These are phyloP conservation scores for Pygocentrus nattereri DNA, from an alignment of 2,797 vertebrate species.

Conservation along the genomic window DNA sequence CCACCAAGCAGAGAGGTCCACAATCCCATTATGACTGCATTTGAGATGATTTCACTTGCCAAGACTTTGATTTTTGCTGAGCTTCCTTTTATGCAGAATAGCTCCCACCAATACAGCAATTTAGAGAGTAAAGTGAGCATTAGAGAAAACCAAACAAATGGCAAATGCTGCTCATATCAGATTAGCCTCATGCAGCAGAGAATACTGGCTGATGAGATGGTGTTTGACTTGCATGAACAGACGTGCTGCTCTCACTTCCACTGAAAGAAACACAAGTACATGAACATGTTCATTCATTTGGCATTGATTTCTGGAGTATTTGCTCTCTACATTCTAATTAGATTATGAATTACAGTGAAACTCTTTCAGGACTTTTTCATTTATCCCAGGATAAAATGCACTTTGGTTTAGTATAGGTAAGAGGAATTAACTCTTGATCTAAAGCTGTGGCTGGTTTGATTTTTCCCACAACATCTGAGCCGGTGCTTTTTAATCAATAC, in stretches of 20 bases:
- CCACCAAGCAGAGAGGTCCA: too few species aligned
- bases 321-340: background rate
- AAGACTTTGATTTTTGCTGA: slow-evolving; percentile 30
- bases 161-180: slow-evolving; percentile 53
- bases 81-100: slow-evolving; percentile 42
- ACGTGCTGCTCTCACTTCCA: background rate
- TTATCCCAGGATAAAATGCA: background rate
- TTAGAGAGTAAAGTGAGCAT: slow-evolving; percentile 2
- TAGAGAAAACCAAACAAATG: background rate
- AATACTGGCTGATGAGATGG: slow-evolving; percentile 30
- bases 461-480: slow-evolving; percentile 13
- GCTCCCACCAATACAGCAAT: slow-evolving; percentile 20
- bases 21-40: slow-evolving; percentile 20
- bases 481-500: slow-evolving; percentile 41
- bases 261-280: slow-evolving; percentile 13
- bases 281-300: background rate
- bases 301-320: background rate
- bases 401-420: background rate
- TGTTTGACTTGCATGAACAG: slow-evolving; percentile 38
- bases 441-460: slow-evolving; percentile 30
- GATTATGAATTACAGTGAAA: background rate
- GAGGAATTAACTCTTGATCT: background rate
- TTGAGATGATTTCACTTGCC: background rate
- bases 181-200: slow-evolving; percentile 41
- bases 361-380: background rate